A percentile compares a stretch with the other conserved stretches of the same genome.
phyloP scores from a whole-genome alignment of 2,113 vertebrate genomes.

The Riparia riparia region DNA sequence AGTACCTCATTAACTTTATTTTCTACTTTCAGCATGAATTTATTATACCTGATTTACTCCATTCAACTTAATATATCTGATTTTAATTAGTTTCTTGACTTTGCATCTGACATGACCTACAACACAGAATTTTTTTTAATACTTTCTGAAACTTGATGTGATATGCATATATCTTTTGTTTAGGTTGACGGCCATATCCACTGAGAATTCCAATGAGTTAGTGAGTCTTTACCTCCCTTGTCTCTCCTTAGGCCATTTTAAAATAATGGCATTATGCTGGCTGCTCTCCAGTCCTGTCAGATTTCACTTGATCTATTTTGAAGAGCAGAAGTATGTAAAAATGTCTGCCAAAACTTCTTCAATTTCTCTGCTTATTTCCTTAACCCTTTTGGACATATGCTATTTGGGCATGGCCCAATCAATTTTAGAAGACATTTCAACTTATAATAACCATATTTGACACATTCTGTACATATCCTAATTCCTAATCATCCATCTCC shows the following conservation, averaged over 20 bases:
- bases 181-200: constrained; percentile 27
- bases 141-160: background rate
- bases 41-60: background rate
- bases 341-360: constrained; percentile 30
- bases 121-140: constrained; percentile 23
- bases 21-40: constrained; percentile 16
- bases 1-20: background rate
- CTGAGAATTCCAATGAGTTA: constrained; percentile 53
- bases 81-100: constrained; percentile 44
- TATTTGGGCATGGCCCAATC: constrained; percentile 17
- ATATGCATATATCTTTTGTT: constrained; percentile 28
- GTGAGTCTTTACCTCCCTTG: constrained; percentile 8
- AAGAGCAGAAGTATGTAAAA: constrained; percentile 46
- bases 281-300: constrained; percentile 6
- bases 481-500: background rate
- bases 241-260: constrained; percentile 40
- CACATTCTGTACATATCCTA: background rate
- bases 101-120: background rate
- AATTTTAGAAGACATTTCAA: constrained; percentile 40
- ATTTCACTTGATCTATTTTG: constrained; percentile 36
- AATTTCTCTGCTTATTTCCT: constrained; percentile 29
- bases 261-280: constrained; percentile 38
- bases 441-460: background rate
- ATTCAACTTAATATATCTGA: background rate
- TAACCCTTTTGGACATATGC: background rate